Base-by-base conservation (phyloP, 2,113 vertebrate species). In the Hypanus sabinus region DNA sequence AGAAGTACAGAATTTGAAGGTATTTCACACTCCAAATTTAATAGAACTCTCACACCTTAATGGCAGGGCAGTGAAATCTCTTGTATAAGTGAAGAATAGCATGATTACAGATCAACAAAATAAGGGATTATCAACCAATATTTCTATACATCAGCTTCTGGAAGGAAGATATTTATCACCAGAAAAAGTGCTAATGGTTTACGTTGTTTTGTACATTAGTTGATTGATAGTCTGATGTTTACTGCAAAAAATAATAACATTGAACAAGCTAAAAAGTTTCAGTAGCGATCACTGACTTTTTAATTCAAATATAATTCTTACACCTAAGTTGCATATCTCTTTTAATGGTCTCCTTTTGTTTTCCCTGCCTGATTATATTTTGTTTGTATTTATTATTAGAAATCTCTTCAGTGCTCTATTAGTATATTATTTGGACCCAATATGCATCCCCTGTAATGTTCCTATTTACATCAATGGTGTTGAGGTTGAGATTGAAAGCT, bases 31-130 rank as follows among this genome's bases (percentile, higher is more conserved):
- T 33, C 16, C 60, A 90, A 12, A 88, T 65, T 65, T 90, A 9
- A 88, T 16, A 88, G 57, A 65, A 90, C 30, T 90, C 14, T n/a
- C 30, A 65, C 85, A 90, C 16, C 60, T 90, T 90, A 90, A 3
- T 65, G 85, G 85, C 30, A 90, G 2, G 33, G 60, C 60, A 33
- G 12, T 33, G 1, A 65, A 0, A 22, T n/a, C 30, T 16, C 57
- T 5, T 90, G 60, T 16, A 65, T 65, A 65, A n/a, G 6, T 68
- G 16, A 90, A 90, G n/a, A 6, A 90, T 62, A 90, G 16, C 30
- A 88, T 88, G 83, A 46, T 88, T 88, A 65, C 30, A 65, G n/a
- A 65, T 90, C 46, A 60, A 33, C 85, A 65, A 90, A 90, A 22
- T 30, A 65, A 90, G 85, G 14, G 27, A 62, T 65, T 18, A 33